Conservation (phyloP, 2,797 vertebrate genomes). For the Takifugu rubripes region DNA sequence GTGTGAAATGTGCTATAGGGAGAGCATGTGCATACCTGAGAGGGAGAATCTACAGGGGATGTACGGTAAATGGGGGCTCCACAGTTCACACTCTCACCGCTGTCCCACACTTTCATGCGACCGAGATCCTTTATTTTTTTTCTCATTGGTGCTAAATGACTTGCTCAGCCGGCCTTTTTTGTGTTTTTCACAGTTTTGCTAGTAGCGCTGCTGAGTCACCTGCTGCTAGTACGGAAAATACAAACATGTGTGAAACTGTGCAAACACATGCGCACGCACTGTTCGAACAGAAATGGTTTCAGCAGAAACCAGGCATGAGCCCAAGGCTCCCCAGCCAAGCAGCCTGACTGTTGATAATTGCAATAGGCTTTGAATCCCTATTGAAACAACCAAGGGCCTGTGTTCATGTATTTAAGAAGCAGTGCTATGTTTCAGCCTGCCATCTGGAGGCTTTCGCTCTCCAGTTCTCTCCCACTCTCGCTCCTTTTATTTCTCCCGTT, state of each 20-base stretch:
- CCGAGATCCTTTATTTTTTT: slow-evolving; percentile 32
- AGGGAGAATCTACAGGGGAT: too few species aligned
- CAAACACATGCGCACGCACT: slow-evolving; percentile 10
- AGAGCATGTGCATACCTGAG: too few species aligned
- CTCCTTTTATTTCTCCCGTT: slow-evolving; percentile 21
- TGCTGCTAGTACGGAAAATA: slow-evolving; percentile 27
- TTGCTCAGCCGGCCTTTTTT: too few species aligned
- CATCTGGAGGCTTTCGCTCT: slow-evolving; percentile 58
- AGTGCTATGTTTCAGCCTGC: slow-evolving; percentile 62
- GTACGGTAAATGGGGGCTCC: too few species aligned
- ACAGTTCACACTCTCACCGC: too few species aligned
- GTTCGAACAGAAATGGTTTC: slow-evolving; percentile 22
- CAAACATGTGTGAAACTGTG: slow-evolving; percentile 9
- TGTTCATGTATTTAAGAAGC: slow-evolving; percentile 62
- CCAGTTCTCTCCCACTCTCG: slow-evolving; percentile 46
- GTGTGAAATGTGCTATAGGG: too few species aligned
- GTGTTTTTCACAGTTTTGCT: slow-evolving; percentile 18
- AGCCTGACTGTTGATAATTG: slow-evolving; percentile 58
- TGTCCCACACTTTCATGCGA: slow-evolving; percentile 17
- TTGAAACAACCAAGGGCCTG: slow-evolving; percentile 51
- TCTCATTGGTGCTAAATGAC: too few species aligned
- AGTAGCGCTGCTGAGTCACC: slow-evolving; percentile 49
- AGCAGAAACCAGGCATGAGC: slow-evolving; percentile 42
- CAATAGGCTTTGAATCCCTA: slow-evolving; percentile 54
- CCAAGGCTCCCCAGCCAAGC: slow-evolving; percentile 43